Base-by-base conservation (phyloP, 2,888 invertebrate species). In the Parasteatoda lunata region DNA sequence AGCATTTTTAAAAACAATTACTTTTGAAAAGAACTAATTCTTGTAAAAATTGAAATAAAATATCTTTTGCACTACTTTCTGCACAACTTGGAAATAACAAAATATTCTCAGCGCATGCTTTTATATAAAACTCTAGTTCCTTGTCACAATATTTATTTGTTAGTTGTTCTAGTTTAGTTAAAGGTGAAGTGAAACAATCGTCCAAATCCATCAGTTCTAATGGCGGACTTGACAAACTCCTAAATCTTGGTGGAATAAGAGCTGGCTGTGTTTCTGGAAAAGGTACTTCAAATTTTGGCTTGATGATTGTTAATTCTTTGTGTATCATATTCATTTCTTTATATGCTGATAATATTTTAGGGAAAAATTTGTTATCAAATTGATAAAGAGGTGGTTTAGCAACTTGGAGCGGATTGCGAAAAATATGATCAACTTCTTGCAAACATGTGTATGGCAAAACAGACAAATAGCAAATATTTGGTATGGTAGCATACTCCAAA, bases 281-380 rank as follows among this genome's bases (percentile, higher is more conserved):
- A 0, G 99, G 99, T 6, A 98, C 97, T 92, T 99, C 99, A 92
- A 99, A 99, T 92, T 97, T 97, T 4, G 99, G 99, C 77, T 97
- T 96, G 87, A 99, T 99, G 88, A 99, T 94, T 89, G 96, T 95
- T 89, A 99, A 92, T 0, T 96, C 95, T 91, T 98, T 97, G 91
- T 98, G 98, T 91, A 97, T 97, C 0, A 98, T 95, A 90, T 95
- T 95, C 90, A 99, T 92, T 90, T 95, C 94, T 76, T 95, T 95
- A 92, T 96, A 99, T 45, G 89, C 79, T 30, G 64, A 52, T 30
- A 91, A 89, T 9, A 90, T 89, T 80, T 89, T 90, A 8, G 91
- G 91, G 90, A 91, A 90, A n/a, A 90, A 84, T 30, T 89, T 88
- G 73, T 91, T 92, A 89, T 93, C 93, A 70, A 93, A 90, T 73